phyloP scores from a whole-genome alignment of 2,888 invertebrate species.

The Drosophila meridionalis region DNA sequence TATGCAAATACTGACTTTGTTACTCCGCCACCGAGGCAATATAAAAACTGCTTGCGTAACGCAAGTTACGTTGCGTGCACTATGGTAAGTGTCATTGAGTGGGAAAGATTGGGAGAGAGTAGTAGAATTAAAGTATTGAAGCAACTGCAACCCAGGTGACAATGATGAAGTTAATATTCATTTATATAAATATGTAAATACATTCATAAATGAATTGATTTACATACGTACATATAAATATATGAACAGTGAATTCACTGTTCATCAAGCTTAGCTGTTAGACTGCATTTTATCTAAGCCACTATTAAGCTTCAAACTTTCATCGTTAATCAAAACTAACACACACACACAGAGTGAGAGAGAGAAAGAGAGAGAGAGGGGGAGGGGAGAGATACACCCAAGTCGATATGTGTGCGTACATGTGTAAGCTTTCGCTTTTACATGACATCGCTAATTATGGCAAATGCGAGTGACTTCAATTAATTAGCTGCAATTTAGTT shows the following conservation, averaged over 20 bases:
- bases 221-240: background rate
- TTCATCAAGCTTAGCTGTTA: conserved; percentile 10
- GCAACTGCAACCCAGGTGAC: too few relatives aligned
- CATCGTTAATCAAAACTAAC: conserved; percentile 43
- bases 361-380: background rate
- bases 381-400: background rate
- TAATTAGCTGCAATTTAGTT: conserved; percentile 72
- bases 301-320: conserved; percentile 38
- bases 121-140: background rate
- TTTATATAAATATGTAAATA: background rate
- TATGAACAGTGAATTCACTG: background rate
- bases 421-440: conserved; percentile 46
- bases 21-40: background rate
- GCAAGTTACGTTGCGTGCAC: too few relatives aligned
- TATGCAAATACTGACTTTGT: background rate
- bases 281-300: conserved; percentile 19
- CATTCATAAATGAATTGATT: background rate
- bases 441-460: conserved; percentile 55
- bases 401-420: background rate
- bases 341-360: conserved; percentile 6
- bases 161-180: background rate
- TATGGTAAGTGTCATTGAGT: too few relatives aligned
- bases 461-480: conserved; percentile 64
- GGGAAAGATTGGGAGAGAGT: background rate
- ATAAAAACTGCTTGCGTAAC: background rate